Base-by-base conservation (phyloP, 2,888 invertebrate species). In the Lysandra bellargus region DNA sequence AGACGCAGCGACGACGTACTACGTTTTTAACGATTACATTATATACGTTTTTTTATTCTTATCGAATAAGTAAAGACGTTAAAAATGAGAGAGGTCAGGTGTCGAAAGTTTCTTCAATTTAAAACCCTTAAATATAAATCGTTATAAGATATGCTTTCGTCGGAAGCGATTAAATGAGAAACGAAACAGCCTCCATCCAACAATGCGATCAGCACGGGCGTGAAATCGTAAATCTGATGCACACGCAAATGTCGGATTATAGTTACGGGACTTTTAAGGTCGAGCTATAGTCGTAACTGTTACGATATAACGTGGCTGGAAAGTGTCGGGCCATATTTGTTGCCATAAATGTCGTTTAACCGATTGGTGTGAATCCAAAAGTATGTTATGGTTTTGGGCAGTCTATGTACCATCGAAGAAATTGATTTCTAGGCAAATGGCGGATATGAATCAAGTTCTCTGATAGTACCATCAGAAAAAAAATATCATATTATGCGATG, bases 191-290 rank as follows among this genome's bases (percentile, higher is more conserved):
- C 61, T 23, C 23, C 23, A 30, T 64, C 30, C 64, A 30, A 64
- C 64, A 64, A 64, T 64, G 64, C 64, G 61, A 61, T 61, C 61
- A 23, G 64, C 64, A 1, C 64, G 9, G 64, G 64, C 64, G 64
- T 64, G 64, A 64, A 64, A 64, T 64, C 64, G 64, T 64, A 30
- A 64, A 64, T 64, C 64, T 64, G 64, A 64, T 64, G 85, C 85
- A 84, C 90, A 88, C 88, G 85, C 86, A 81, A 87, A 83, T 78
- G 82, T 79, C 81, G 83, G 83, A 85, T 87, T 86, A 84, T 84
- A 82, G 83, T 88, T 90, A 88, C 89, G 88, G 89, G 86, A 88
- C 64, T 86, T 84, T 83, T 78, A 75, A 78, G 80, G 79, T 78
- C 74, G 69, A 75, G 44, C 33, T 74, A 44, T 40, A 23, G n/a